Evolutionary conservation across 2,888 invertebrate genomes (phyloP).

Genomic region (Eilema caniola): DNA sequence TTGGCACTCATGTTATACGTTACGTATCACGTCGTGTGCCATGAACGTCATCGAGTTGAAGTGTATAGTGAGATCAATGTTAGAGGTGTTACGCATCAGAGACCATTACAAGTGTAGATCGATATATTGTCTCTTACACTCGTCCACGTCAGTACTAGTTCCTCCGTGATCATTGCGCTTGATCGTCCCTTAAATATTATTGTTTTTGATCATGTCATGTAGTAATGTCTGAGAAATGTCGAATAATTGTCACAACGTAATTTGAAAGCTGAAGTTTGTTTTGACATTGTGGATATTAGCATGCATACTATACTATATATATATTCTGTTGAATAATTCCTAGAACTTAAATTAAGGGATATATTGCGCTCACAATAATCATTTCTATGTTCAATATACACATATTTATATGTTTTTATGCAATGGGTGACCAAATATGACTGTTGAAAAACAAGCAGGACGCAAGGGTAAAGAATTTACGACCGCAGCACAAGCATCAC

Average conservation of each 20-base stretch:
- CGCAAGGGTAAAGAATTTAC: slow-evolving; percentile 51
- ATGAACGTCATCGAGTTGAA: no score
- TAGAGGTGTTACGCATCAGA: no score
- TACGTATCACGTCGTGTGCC: no score
- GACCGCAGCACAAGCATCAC: slow-evolving; percentile 59
- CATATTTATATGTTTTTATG: neutral
- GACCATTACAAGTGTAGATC: no score
- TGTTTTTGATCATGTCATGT: neutral
- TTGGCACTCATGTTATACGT: no score
- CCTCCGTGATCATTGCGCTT: no score
- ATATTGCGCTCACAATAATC: neutral
- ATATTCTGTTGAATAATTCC: neutral
- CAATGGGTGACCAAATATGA: slow-evolving; percentile 46
- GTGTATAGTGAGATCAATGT: no score
- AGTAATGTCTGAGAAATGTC: neutral
- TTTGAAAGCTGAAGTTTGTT: slow-evolving; percentile 2
- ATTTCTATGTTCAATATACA: neutral
- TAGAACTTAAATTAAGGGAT: neutral
- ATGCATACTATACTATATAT: neutral
- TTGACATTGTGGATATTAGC: neutral
- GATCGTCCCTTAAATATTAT: neutral
- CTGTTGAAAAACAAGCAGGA: slow-evolving; percentile 53
- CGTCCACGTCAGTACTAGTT: no score
- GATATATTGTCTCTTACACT: no score
- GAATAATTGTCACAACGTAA: neutral